A percentile compares a stretch with the other conserved stretches of the same genome.
Conservation (phyloP, 2,888 invertebrate genomes). For the Halictus quadricinctus region DNA sequence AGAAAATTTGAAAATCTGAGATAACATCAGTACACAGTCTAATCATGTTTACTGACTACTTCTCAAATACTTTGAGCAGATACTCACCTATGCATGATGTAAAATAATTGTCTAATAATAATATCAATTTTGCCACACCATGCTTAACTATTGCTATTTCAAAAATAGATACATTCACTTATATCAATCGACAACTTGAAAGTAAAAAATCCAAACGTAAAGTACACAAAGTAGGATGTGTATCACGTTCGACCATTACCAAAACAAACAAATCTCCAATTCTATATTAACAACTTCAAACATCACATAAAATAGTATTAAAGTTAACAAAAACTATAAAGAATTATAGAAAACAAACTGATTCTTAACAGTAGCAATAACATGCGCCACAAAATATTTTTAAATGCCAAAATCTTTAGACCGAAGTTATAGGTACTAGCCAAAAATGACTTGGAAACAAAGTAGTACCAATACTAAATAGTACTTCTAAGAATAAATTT, state of each 20-base stretch:
- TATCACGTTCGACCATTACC: not conserved
- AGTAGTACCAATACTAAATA: not conserved
- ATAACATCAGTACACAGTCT: conserved; percentile 45
- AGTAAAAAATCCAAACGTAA: not conserved
- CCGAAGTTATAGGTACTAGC: not conserved
- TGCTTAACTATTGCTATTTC: conserved; percentile 18
- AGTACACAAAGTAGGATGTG: not conserved
- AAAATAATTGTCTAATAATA: conserved; percentile 65
- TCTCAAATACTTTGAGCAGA: not conserved
- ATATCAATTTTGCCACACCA: conserved; percentile 67
- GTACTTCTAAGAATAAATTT: not conserved
- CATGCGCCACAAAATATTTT: not conserved
- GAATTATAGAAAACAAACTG: not conserved
- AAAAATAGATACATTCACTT: not conserved
- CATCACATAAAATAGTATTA: not conserved
- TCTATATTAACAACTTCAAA: not conserved
- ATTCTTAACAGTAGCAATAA: not conserved
- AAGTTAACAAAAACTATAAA: not conserved
- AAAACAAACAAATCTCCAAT: not conserved
- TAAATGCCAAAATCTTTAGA: not conserved
- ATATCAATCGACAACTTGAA: not conserved
- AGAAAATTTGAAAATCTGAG: conserved; percentile 10
- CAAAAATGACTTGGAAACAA: not conserved
- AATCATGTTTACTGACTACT: conserved; percentile 49
- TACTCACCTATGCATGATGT: conserved; percentile 33